phyloP scores from a whole-genome alignment of 2,113 vertebrate species.

The Muntiacus reevesi region DNA sequence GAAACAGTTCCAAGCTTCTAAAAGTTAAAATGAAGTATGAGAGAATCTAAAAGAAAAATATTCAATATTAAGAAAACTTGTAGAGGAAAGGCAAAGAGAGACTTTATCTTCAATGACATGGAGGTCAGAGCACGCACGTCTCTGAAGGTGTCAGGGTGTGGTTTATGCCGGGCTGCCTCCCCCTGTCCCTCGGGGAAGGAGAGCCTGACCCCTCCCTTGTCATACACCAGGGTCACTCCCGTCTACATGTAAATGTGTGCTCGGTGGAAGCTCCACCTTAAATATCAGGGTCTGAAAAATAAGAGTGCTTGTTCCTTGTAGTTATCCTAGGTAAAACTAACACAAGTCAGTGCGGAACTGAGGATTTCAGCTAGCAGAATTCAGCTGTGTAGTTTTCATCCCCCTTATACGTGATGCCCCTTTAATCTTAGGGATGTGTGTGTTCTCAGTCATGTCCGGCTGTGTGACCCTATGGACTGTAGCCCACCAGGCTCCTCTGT shows the following conservation, averaged over 20 bases:
- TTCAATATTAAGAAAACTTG: background rate
- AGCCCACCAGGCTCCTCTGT: background rate
- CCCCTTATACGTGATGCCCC: background rate
- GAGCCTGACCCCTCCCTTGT: background rate
- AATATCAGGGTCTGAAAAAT: background rate
- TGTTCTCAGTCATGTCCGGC: background rate
- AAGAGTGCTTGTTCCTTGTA: background rate
- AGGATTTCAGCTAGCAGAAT: background rate
- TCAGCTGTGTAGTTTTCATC: background rate
- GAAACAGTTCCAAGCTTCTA: background rate
- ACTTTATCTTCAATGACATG: no score
- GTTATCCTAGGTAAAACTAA: background rate
- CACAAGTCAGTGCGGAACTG: accelerated
- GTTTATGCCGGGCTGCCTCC: background rate
- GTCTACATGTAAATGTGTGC: background rate
- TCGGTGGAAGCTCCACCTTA: background rate
- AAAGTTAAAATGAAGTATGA: background rate
- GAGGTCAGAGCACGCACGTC: background rate
- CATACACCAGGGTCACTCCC: background rate
- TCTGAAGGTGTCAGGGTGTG: background rate
- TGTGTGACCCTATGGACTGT: background rate
- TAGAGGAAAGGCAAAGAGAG: background rate
- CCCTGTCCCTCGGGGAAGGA: no score
- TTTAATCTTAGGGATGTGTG: background rate
- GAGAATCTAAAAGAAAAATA: background rate